These are phyloP conservation scores for Actenoides hombroni DNA, from an alignment of 2,113 vertebrate species.

Conservation along the genomic window DNA sequence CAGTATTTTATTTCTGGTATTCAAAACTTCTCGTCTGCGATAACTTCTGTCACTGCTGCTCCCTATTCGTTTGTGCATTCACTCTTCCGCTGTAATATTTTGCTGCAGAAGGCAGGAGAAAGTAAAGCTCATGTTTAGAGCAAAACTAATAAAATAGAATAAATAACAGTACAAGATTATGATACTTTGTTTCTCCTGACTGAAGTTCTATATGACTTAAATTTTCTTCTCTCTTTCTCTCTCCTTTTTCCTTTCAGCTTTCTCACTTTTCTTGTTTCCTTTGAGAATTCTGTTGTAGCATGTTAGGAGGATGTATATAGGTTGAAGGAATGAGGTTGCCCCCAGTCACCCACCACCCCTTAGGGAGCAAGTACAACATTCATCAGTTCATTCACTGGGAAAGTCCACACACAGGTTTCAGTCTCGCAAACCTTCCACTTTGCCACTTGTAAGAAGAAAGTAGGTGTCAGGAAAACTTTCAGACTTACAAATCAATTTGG, in stretches of 20 bases:
- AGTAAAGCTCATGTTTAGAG: neutral
- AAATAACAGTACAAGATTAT: neutral
- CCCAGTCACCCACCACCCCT: neutral
- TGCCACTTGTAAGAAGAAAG: neutral
- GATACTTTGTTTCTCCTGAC: neutral
- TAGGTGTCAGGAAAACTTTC: neutral
- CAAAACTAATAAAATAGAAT: neutral
- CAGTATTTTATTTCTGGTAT: slow-evolving; percentile 36
- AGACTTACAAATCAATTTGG: neutral
- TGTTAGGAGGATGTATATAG: neutral
- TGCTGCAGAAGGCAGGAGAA: neutral
- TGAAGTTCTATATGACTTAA: neutral
- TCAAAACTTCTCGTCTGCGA: neutral
- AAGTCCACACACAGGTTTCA: neutral
- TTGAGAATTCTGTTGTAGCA: neutral
- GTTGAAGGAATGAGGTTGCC: neutral
- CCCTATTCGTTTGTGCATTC: neutral
- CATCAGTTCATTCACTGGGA: neutral
- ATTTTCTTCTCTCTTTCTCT: neutral
- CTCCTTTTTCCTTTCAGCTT: neutral
- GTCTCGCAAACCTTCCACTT: neutral
- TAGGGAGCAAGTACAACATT: neutral
- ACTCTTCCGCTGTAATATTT: neutral
- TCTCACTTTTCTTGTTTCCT: neutral
- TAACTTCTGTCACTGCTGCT: neutral